Conservation (phyloP, 2,888 invertebrate genomes). For the Lochmaea crataegi region DNA sequence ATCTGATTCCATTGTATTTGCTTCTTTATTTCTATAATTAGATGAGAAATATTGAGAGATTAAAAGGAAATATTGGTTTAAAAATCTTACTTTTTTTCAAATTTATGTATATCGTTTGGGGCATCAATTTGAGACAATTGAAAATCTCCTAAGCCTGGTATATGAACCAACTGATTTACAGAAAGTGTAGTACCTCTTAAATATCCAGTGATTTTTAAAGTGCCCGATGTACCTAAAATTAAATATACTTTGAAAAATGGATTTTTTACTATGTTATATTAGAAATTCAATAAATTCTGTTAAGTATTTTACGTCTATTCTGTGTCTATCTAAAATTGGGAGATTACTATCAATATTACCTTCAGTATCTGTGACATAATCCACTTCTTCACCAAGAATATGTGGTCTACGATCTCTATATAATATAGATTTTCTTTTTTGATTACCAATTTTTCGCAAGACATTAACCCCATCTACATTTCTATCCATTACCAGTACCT, state of each 20-base stretch:
- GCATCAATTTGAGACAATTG: constrained; percentile 87
- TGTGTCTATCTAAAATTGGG: neutral
- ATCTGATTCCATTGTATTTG: constrained; percentile 48
- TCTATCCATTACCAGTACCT: constrained; percentile 82
- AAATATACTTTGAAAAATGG: constrained; percentile 19
- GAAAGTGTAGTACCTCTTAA: constrained; percentile 85
- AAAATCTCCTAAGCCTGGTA: constrained; percentile 93
- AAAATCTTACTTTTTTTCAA: constrained; percentile 64
- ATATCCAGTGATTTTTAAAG: constrained; percentile 87
- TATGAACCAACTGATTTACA: constrained; percentile 89
- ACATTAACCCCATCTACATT: constrained; percentile 80
- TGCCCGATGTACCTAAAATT: constrained; percentile 66
- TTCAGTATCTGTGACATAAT: constrained; percentile 70
- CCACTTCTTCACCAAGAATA: constrained; percentile 83
- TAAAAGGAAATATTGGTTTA: neutral
- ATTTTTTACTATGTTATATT: no score
- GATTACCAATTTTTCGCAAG: constrained; percentile 79
- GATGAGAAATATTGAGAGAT: constrained; percentile 14
- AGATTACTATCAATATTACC: constrained; percentile 46
- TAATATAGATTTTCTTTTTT: constrained; percentile 80
- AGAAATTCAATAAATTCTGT: neutral
- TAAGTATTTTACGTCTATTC: neutral
- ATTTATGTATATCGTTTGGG: constrained; percentile 76
- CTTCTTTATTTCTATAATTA: constrained; percentile 37
- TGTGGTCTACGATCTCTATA: constrained; percentile 86